phyloP scores from a whole-genome alignment of 1,140 invertebrate species.

The Sinella curviseta region DNA sequence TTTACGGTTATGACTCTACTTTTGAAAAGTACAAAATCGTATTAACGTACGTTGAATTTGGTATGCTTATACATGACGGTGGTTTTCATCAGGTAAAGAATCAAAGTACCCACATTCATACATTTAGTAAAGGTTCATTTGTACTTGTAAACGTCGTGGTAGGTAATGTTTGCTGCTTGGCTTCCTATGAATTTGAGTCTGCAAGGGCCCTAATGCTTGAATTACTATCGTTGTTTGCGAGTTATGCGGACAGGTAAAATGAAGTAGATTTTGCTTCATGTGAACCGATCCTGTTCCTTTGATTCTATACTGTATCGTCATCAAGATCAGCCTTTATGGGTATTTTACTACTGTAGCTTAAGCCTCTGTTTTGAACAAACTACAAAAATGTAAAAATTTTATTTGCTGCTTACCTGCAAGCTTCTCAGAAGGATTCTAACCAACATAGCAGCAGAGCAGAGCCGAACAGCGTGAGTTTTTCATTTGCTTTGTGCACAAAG shows the following conservation, averaged over 20 bases:
- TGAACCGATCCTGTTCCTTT: not conserved
- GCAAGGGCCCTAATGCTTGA: not conserved
- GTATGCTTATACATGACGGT: no score
- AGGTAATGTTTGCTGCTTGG: slow-evolving; percentile 25
- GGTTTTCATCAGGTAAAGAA: no score
- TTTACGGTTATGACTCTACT: no score
- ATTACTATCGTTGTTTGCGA: not conserved
- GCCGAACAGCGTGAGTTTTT: not conserved
- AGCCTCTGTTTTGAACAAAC: not conserved
- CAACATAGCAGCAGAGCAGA: not conserved
- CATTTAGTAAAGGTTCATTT: not conserved
- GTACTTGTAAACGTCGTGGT: not conserved
- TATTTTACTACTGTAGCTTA: slow-evolving; percentile 12
- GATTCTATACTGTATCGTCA: not conserved
- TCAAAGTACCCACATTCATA: not conserved
- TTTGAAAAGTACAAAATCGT: no score
- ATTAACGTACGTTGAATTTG: no score
- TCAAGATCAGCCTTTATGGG: not conserved
- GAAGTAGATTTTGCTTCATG: not conserved
- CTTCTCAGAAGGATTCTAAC: not conserved
- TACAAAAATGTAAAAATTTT: slow-evolving; percentile 1
- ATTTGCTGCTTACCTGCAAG: not conserved
- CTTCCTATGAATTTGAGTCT: not conserved
- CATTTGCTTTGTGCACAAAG: not conserved
- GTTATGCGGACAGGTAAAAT: not conserved